These are phyloP conservation scores for Actinopyga echinites DNA, from an alignment of 53 echinoderm and acorn worm species.

Conservation along the genomic window DNA sequence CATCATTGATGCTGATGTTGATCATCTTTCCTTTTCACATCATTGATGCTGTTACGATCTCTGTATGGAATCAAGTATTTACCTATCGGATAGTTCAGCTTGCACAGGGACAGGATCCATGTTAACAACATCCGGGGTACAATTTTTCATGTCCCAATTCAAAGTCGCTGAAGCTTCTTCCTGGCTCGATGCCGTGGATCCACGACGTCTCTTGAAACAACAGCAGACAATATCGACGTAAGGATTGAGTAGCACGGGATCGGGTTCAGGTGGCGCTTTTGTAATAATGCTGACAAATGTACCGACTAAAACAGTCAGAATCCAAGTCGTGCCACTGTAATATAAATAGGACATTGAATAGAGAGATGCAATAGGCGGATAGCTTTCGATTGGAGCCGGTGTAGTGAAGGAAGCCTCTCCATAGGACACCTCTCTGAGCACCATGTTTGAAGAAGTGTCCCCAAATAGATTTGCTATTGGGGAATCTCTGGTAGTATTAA, in stretches of 20 bases:
- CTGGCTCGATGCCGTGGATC: not conserved
- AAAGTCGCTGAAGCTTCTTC: not conserved
- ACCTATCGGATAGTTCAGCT: no score
- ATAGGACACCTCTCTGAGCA: not conserved
- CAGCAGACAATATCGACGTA: slow-evolving; percentile 2
- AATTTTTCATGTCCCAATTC: not conserved
- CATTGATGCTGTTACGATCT: no score
- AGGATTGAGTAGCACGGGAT: slow-evolving; percentile 6
- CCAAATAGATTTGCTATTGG: not conserved
- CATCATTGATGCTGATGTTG: no score
- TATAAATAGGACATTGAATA: slow-evolving; percentile 37
- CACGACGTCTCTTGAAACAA: not conserved
- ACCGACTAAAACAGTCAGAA: slow-evolving; percentile 1
- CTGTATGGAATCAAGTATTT: no score
- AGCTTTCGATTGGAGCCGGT: not conserved
- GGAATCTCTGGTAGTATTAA: not conserved
- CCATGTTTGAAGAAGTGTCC: not conserved
- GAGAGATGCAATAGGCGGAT: not conserved
- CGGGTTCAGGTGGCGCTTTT: not conserved
- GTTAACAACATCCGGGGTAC: not conserved
- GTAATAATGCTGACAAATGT: slow-evolving; percentile 33
- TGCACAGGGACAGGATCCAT: not conserved
- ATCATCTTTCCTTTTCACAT: no score
- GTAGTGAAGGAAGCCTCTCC: not conserved
- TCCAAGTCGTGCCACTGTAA: slow-evolving; percentile 31